Conservation (phyloP, 2,113 vertebrate species). For the Channa maculata region DNA sequence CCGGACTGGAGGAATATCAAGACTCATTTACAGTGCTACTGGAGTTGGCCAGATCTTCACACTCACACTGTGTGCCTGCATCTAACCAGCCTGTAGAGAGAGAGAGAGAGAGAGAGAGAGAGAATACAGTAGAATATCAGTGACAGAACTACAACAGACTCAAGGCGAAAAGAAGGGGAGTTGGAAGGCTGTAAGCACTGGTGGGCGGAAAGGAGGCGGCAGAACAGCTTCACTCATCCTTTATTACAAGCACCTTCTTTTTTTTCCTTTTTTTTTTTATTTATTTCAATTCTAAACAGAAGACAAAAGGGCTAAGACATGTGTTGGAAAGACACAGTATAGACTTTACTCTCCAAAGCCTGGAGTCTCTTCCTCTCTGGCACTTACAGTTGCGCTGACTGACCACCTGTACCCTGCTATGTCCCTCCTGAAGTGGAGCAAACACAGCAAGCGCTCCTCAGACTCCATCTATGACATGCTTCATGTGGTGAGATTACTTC, state of each 20-base stretch:
- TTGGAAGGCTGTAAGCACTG: slow-evolving; percentile 67
- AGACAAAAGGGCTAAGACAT: slow-evolving; percentile 50
- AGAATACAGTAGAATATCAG: slow-evolving; percentile 44
- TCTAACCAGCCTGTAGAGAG: slow-evolving; percentile 51
- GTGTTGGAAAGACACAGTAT: slow-evolving; percentile 49
- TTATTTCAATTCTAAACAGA: background rate
- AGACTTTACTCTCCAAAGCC: slow-evolving; percentile 48
- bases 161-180: slow-evolving; percentile 64
- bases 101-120: slow-evolving; percentile 16
- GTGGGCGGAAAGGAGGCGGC: slow-evolving; percentile 76
- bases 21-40: slow-evolving; percentile 46
- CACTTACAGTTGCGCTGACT: slow-evolving; percentile 23
- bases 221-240: slow-evolving; percentile 64
- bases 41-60: slow-evolving; percentile 63
- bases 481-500: slow-evolving; percentile 88
- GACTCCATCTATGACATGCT: slow-evolving; percentile 88
- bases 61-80: slow-evolving; percentile 57
- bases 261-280: slow-evolving; percentile 23
- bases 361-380: slow-evolving; percentile 33
- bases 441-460: slow-evolving; percentile 81
- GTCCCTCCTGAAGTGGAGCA: slow-evolving; percentile 83
- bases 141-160: slow-evolving; percentile 63
- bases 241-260: slow-evolving; percentile 58
- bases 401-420: slow-evolving; percentile 63
- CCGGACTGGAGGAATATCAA: slow-evolving; percentile 37